phyloP scores from a whole-genome alignment of 2,888 invertebrate species.

The Amblyjoppa proteus region DNA sequence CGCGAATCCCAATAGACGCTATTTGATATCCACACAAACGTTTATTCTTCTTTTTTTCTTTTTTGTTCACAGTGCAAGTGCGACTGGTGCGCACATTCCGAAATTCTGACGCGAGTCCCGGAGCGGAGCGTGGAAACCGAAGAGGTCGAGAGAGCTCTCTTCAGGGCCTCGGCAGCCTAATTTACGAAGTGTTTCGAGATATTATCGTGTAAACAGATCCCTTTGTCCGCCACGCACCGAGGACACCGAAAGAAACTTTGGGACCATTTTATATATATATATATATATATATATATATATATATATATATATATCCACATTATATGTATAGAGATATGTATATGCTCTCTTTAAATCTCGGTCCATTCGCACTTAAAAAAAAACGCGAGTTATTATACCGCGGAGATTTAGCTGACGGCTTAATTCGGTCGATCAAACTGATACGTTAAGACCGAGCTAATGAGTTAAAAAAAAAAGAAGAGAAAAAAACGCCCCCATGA shows the following conservation, averaged over 20 bases:
- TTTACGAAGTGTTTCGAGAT: slow-evolving; percentile 72
- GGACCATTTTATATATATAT: slow-evolving; percentile 13
- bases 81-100: background rate
- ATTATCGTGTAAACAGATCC: slow-evolving; percentile 66
- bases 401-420: slow-evolving; percentile 50
- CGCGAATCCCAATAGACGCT: background rate
- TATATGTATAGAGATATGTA: background rate
- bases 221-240: slow-evolving; percentile 45
- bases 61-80: background rate
- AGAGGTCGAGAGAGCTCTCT: background rate
- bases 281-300: background rate
- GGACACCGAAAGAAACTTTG: slow-evolving; percentile 30
- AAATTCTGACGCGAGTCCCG: slow-evolving; percentile 14
- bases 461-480: background rate
- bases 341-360: background rate
- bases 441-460: slow-evolving; percentile 20
- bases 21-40: background rate
- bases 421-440: slow-evolving; percentile 48
- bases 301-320: background rate
- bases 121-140: slow-evolving; percentile 3
- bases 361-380: slow-evolving; percentile 28
- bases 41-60: background rate
- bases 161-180: slow-evolving; percentile 59
- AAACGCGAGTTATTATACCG: slow-evolving; percentile 46
- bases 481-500: slow-evolving; percentile 73